These are phyloP conservation scores for Microcebus ravelobensis DNA, from an alignment of 2,113 vertebrate genomes.

Conservation along the genomic window DNA sequence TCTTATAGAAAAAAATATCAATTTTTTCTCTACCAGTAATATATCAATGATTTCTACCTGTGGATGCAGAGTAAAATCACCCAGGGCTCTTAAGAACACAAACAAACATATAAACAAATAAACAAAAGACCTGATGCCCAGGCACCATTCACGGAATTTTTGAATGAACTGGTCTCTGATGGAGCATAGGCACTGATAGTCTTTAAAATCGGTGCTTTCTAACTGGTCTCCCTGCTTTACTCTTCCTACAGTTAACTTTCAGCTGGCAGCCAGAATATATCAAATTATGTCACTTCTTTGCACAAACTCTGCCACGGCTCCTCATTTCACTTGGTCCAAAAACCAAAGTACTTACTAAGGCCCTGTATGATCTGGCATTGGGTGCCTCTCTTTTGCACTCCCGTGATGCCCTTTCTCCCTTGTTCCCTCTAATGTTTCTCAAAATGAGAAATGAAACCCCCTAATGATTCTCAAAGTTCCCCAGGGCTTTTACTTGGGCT, in stretches of 20 bases:
- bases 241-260: not conserved
- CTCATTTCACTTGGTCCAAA: not conserved
- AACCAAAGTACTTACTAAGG: not conserved
- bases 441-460: too few species aligned
- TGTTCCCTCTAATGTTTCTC: too few species aligned
- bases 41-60: not conserved
- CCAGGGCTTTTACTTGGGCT: not conserved
- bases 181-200: not conserved
- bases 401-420: rapidly evolving
- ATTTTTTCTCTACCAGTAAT: not conserved
- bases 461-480: not conserved
- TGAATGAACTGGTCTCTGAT: not conserved
- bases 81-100: not conserved
- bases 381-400: not conserved
- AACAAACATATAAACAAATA: not conserved
- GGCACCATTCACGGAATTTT: not conserved
- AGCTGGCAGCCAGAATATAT: not conserved
- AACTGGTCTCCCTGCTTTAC: not conserved
- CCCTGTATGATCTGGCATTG: too few species aligned
- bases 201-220: not conserved
- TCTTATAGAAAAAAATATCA: not conserved
- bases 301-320: not conserved
- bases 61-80: not conserved
- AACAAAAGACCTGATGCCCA: not conserved
- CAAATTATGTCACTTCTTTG: not conserved